phyloP scores from a whole-genome alignment of 2,113 vertebrate species.

The Physeter macrocephalus region DNA sequence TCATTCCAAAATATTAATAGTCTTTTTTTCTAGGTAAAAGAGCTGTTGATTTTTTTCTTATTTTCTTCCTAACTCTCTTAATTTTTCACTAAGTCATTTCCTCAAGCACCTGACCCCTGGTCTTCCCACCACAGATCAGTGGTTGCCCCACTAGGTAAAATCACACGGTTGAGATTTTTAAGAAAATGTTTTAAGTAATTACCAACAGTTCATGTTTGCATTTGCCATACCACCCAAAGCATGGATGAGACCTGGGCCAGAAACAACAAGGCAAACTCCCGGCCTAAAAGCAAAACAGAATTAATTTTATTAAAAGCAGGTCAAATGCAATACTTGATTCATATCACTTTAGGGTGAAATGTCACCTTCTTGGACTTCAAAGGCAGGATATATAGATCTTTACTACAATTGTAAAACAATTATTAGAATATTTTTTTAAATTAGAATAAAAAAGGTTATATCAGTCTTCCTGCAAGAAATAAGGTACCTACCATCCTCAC shows the following conservation, averaged over 20 bases:
- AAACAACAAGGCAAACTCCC: constrained; percentile 94
- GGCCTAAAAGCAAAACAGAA: constrained; percentile 81
- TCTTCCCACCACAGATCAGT: neutral
- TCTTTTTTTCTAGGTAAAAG: neutral
- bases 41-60: neutral
- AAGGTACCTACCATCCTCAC: neutral
- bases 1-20: neutral
- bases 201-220: constrained; percentile 96
- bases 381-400: neutral
- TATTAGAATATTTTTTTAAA: neutral
- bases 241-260: constrained; percentile 95
- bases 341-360: neutral
- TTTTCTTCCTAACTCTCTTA: neutral
- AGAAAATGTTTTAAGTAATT: constrained; percentile 59
- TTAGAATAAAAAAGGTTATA: neutral
- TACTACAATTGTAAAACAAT: neutral
- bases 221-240: constrained; percentile 96
- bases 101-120: neutral
- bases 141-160: neutral
- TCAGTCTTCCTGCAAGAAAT: neutral
- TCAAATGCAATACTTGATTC: neutral
- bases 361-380: neutral
- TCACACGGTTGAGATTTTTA: neutral
- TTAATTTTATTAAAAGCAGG: constrained; percentile 3
- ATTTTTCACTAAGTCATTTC: neutral